These are phyloP conservation scores for Neodiprion virginianus DNA, from an alignment of 1,140 invertebrate genomes.

Conservation along the genomic window DNA sequence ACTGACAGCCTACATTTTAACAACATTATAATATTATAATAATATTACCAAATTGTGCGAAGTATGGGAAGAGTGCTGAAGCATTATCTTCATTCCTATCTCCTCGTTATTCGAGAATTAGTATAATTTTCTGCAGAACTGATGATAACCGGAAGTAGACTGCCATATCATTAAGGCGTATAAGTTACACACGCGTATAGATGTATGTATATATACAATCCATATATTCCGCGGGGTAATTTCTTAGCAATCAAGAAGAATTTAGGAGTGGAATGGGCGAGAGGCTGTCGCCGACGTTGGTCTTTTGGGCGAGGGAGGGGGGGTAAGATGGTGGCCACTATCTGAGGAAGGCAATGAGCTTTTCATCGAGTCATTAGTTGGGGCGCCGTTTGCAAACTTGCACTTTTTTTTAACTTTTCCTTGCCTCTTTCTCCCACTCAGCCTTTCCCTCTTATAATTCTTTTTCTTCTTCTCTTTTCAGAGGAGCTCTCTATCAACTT, in stretches of 20 bases:
- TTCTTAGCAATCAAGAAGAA: slow-evolving; percentile 54
- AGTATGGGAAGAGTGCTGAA: no score
- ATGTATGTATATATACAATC: no score
- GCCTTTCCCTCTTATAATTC: slow-evolving; percentile 13
- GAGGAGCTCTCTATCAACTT: slow-evolving; percentile 21
- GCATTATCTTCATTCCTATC: no score
- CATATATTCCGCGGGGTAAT: slow-evolving; percentile 36
- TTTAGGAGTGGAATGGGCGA: slow-evolving; percentile 26
- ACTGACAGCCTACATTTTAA: no score
- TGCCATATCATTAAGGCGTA: background rate
- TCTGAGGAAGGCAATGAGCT: slow-evolving; percentile 45
- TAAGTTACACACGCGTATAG: background rate
- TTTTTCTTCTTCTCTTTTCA: background rate
- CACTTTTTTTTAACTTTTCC: slow-evolving; percentile 13
- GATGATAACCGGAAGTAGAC: no score
- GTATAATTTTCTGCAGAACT: no score
- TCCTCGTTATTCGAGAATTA: no score
- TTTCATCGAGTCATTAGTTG: slow-evolving; percentile 62
- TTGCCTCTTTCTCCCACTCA: slow-evolving; percentile 9
- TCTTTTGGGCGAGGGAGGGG: no score
- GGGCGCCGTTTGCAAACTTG: slow-evolving; percentile 21
- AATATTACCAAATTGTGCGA: no score
- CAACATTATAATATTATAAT: no score
- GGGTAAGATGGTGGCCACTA: slow-evolving; percentile 9
- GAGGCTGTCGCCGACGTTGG: no score